Percentiles rank a stretch among this genome's conserved stretches.
Conservation (phyloP, 1,140 invertebrate genomes). For the Lepidurus apus region DNA sequence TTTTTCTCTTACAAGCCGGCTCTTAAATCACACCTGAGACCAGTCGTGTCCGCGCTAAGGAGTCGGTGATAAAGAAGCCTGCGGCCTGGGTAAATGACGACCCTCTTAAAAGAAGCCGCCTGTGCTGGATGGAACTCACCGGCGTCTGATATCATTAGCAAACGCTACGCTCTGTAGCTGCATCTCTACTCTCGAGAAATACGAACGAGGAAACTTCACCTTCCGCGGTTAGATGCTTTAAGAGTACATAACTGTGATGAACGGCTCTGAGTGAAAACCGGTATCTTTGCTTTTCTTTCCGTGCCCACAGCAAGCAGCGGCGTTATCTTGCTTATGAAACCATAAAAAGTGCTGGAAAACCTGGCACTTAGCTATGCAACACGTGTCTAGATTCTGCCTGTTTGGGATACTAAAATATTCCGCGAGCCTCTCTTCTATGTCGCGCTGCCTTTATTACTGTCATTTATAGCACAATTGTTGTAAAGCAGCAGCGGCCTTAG, state of each 20-base stretch:
- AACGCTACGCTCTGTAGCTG: background rate
- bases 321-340: background rate
- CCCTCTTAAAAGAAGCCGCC: background rate
- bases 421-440: background rate
- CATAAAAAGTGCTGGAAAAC: background rate
- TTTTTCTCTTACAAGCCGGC: background rate
- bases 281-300: background rate
- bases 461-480: background rate
- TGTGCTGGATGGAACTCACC: constrained; percentile 14
- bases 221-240: no score
- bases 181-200: background rate
- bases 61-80: constrained; percentile 21
- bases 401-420: background rate
- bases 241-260: constrained; percentile 1
- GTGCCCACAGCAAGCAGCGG: background rate
- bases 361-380: constrained; percentile 1
- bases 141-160: constrained; percentile 14
- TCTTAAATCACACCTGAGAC: constrained; percentile 19
- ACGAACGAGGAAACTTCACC: background rate
- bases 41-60: constrained; percentile 20
- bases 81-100: constrained; percentile 13
- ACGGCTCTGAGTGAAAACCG: background rate
- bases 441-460: background rate
- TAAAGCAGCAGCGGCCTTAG: background rate
- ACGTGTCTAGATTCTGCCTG: background rate